Evolutionary conservation across 2,888 invertebrate species (phyloP).

Genomic region (Platerodrilus igneus): DNA sequence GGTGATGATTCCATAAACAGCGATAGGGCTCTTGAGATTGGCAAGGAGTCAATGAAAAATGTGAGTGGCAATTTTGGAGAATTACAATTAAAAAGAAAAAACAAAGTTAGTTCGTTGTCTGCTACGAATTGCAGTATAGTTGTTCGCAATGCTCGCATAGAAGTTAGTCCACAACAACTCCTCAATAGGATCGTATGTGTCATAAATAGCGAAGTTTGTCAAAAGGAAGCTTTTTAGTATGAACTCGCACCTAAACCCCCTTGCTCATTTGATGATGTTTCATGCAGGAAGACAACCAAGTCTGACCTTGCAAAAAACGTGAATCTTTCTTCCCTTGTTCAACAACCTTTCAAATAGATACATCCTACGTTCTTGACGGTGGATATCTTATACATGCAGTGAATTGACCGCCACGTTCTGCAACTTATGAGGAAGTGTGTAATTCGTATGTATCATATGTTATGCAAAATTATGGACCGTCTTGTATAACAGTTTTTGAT

Average conservation of each 20-base stretch:
- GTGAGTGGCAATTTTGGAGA: slow-evolving; percentile 7
- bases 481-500: slow-evolving; percentile 5
- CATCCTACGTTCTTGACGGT: slow-evolving; percentile 7
- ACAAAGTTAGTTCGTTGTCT: slow-evolving; percentile 5
- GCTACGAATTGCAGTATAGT: slow-evolving; percentile 3
- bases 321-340: slow-evolving; percentile 4
- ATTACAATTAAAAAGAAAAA: slow-evolving; percentile 6
- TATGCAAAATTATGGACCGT: slow-evolving; percentile 5
- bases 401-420: slow-evolving; percentile 5
- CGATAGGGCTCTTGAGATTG: slow-evolving; percentile 6
- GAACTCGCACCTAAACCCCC: slow-evolving; percentile 6
- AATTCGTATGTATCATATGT: slow-evolving; percentile 4
- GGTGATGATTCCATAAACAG: slow-evolving; percentile 5
- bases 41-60: slow-evolving; percentile 1
- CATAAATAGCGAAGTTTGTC: slow-evolving; percentile 4
- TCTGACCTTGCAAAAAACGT: slow-evolving; percentile 5
- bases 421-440: slow-evolving; percentile 9
- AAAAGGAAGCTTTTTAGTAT: slow-evolving; percentile 4
- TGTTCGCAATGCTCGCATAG: slow-evolving; percentile 5
- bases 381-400: slow-evolving; percentile 8
- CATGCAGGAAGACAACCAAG: slow-evolving; percentile 4
- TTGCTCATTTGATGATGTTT: slow-evolving; percentile 5
- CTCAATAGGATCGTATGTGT: slow-evolving; percentile 5
- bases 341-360: background rate
- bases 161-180: slow-evolving; percentile 5